phyloP scores from a whole-genome alignment of 2,113 vertebrate genomes.

The Cranoglanis bouderius region DNA sequence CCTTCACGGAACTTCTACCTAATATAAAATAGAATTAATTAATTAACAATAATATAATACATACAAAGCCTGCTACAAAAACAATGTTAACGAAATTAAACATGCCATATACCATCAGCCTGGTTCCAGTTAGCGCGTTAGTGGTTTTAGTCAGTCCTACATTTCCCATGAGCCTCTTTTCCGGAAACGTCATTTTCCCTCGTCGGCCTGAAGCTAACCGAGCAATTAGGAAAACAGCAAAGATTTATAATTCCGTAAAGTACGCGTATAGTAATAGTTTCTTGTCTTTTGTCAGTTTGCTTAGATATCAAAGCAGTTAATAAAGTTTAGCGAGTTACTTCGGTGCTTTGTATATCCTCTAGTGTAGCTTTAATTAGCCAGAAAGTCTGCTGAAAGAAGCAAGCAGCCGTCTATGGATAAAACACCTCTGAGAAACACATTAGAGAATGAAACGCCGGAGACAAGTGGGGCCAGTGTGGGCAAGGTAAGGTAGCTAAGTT shows the following conservation, averaged over 20 bases:
- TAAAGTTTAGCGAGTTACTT: not conserved
- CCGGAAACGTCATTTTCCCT: constrained; percentile 10
- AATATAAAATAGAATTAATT: not conserved
- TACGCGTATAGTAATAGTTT: not conserved
- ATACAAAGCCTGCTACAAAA: not conserved
- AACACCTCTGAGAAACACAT: constrained; percentile 18
- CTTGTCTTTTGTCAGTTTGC: not conserved
- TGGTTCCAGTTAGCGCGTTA: not conserved
- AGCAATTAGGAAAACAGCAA: not conserved
- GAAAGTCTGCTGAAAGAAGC: not conserved
- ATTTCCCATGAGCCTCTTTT: constrained; percentile 52
- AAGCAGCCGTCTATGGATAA: constrained; percentile 29
- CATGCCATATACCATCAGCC: not conserved
- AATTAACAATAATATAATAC: not conserved
- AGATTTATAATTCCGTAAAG: not conserved
- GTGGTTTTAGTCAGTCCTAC: not conserved
- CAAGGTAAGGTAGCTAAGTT: constrained; percentile 5
- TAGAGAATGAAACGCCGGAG: not conserved
- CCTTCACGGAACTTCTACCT: not conserved
- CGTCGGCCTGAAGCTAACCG: not conserved
- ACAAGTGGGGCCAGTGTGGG: not conserved
- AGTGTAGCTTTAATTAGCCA: not conserved
- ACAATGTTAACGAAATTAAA: not conserved
- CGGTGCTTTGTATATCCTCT: not conserved
- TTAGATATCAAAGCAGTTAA: not conserved